Conservation (phyloP, 2,888 invertebrate species). For the Ellobium chinense region DNA sequence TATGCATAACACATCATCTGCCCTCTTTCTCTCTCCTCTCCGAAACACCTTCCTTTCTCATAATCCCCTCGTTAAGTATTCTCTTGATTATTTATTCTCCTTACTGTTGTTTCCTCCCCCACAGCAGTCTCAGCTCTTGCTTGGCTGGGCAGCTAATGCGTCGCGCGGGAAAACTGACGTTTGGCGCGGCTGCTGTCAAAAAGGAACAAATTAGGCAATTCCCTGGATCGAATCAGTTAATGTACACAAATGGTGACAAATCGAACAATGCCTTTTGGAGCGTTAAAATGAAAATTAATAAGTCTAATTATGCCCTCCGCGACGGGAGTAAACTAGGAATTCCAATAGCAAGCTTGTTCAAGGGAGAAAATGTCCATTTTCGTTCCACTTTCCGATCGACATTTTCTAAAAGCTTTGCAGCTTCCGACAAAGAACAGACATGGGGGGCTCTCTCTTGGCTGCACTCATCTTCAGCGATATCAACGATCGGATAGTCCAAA, state of each 20-base stretch:
- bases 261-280: conserved; percentile 15
- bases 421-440: background rate
- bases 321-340: background rate
- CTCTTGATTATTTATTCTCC: too few species aligned
- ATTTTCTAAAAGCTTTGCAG: conserved; percentile 29
- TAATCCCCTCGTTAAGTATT: too few species aligned
- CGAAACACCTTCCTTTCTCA: too few species aligned
- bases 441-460: background rate
- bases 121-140: conserved; percentile 5
- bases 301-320: conserved; percentile 33
- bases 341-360: conserved; percentile 1
- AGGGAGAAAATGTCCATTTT: conserved; percentile 15
- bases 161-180: conserved; percentile 33
- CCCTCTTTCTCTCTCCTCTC: background rate
- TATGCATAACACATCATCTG: background rate
- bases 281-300: conserved; percentile 38
- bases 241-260: conserved; percentile 23
- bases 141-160: conserved; percentile 15
- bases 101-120: background rate
- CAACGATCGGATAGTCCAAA: too few species aligned
- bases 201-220: conserved; percentile 31
- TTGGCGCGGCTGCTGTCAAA: conserved; percentile 25
- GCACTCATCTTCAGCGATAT: too few species aligned
- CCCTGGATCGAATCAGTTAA: conserved; percentile 29
- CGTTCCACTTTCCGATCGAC: conserved; percentile 29